phyloP scores from a whole-genome alignment of 2,113 vertebrate genomes.

The Amblyornis subalaris region DNA sequence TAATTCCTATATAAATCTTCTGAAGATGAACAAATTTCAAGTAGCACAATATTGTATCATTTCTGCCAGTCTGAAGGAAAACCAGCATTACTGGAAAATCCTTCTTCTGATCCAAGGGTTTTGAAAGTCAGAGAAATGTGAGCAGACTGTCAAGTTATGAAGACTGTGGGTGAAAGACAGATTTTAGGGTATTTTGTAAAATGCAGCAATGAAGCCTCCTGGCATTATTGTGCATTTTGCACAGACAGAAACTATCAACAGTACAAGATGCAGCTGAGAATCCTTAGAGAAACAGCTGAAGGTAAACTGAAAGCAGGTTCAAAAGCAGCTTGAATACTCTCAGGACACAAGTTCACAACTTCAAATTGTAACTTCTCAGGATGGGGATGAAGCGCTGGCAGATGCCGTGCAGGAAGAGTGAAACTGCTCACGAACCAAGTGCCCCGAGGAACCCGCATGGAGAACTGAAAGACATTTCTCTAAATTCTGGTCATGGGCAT shows the following conservation, averaged over 20 bases:
- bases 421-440: background rate
- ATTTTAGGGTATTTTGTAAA: constrained; percentile 27
- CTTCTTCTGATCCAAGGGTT: constrained; percentile 18
- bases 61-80: constrained; percentile 27
- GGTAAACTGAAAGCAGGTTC: background rate
- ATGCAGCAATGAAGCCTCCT: background rate
- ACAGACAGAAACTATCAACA: background rate
- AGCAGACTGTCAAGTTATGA: constrained; percentile 6
- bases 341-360: background rate
- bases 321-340: background rate
- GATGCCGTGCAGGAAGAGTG: background rate
- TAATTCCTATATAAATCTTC: constrained; percentile 50
- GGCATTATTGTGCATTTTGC: background rate
- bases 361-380: background rate
- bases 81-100: background rate
- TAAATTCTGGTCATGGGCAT: background rate
- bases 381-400: background rate
- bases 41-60: background rate
- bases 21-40: constrained; percentile 5
- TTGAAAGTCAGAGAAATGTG: constrained; percentile 21
- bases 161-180: background rate
- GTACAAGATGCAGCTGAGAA: background rate
- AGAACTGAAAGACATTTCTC: background rate
- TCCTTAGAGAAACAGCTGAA: background rate
- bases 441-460: background rate